Conservation (phyloP, 2,113 vertebrate genomes). For the Emydura subglobosa region DNA sequence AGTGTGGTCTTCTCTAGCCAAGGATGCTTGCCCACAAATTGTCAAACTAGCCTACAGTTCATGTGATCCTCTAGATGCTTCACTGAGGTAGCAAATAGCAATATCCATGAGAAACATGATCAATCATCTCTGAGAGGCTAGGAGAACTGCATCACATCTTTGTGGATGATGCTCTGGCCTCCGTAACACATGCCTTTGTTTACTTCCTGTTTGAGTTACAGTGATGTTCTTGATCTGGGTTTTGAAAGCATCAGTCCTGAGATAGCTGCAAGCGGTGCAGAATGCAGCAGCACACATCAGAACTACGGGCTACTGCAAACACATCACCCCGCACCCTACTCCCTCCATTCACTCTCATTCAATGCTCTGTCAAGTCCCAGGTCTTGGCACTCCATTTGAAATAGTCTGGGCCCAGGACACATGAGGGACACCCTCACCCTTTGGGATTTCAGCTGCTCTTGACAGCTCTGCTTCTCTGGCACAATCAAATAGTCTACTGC, state of each 20-base stretch:
- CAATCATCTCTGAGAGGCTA: not conserved
- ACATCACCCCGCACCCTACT: not conserved
- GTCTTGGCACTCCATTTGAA: not conserved
- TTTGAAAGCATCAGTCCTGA: not conserved
- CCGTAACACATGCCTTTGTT: not conserved
- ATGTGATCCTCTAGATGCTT: not conserved
- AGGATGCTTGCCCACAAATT: not conserved
- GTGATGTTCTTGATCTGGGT: not conserved
- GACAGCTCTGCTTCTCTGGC: no score
- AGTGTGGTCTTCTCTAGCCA: not conserved
- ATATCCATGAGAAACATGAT: not conserved
- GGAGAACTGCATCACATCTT: not conserved
- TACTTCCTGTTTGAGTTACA: not conserved
- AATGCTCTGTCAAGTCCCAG: not conserved
- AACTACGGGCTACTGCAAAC: not conserved
- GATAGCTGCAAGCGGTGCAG: not conserved
- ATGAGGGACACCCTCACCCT: not conserved
- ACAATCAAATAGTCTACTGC: no score
- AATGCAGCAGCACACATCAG: not conserved
- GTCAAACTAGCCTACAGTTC: not conserved
- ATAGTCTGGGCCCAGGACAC: not conserved
- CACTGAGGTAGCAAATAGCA: not conserved
- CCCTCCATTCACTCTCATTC: fast-evolving
- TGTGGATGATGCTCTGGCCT: not conserved
- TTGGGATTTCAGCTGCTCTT: not conserved